Evolutionary conservation across 2,888 invertebrate species (phyloP), one percentile per base, ranked within the genome.

Genomic region (Synergus gifuensis): DNA sequence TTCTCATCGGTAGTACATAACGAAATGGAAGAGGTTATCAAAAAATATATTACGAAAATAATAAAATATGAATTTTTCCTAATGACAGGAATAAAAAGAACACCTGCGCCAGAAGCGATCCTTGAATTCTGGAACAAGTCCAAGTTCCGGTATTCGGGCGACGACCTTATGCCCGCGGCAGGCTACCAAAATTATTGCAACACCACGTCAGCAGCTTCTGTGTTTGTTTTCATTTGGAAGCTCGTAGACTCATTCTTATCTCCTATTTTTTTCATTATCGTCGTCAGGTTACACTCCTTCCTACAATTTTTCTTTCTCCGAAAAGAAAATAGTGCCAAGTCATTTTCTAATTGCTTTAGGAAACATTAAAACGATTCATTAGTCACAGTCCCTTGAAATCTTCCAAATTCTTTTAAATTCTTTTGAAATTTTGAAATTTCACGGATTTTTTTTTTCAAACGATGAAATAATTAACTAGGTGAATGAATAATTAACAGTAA

Each of bases 91-190:
- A 60, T 11, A 22, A 60, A 60, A 60, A 60, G 22, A 11, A 22
- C 11, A 12, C 22, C 60, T 60, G 22, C 62, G 66, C 69, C 79
- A 79, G 77, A 81, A 82, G 81, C 85, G 88, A 89, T 89, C 89
- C 89, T 90, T 89, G 90, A 91, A 90, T 91, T 89, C 89, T 91
- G 91, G 91, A 89, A 90, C 86, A 79, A 81, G 85, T 90, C 91
- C 91, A 91, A 90, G 86, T 85, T 86, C 84, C 85, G 82, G 82
- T 86, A 79, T 82, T 77, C 81, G 88, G 87, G 87, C 88, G 87
- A 88, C 88, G 88, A 89, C 89, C 90, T 89, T 87, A 89, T 87
- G 90, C 89, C 89, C 88, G 85, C 89, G 88, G 90, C 90, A 90
- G 90, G 86, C 88, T 88, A 89, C 87, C 87, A 88, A 89, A 91